Conservation (phyloP, 1,140 invertebrate species). For the Ostrea edulis region DNA sequence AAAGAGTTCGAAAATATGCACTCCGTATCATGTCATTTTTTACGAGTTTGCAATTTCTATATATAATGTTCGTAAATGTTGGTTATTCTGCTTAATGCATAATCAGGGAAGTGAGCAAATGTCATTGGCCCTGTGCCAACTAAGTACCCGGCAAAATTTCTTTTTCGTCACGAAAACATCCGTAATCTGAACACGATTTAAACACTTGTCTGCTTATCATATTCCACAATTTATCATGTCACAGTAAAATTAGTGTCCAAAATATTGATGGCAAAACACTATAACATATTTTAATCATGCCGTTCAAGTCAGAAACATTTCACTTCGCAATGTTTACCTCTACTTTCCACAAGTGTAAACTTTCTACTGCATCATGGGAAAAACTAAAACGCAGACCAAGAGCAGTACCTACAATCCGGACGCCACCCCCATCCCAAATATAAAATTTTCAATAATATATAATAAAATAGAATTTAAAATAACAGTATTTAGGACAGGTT, state of each 20-base stretch:
- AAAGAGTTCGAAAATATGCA: background rate
- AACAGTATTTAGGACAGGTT: background rate
- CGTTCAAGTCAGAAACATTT: background rate
- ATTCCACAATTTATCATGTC: background rate
- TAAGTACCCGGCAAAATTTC: conserved; percentile 36
- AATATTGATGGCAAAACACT: background rate
- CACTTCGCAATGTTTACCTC: conserved; percentile 21
- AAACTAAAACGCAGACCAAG: background rate
- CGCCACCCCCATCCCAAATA: no score
- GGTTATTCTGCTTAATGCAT: conserved; percentile 15
- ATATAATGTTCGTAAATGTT: background rate
- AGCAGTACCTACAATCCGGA: background rate
- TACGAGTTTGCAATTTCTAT: background rate
- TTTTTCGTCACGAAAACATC: conserved; percentile 35
- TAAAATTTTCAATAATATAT: no score
- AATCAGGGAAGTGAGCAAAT: conserved; percentile 34
- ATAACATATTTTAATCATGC: background rate
- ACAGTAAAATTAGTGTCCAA: background rate
- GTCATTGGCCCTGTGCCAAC: conserved; percentile 28
- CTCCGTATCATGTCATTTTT: background rate
- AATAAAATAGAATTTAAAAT: no score
- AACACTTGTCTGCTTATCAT: background rate
- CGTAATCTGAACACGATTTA: background rate
- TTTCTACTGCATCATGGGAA: conserved; percentile 30
- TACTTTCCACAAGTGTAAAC: conserved; percentile 14